phyloP scores from a whole-genome alignment of 1,140 invertebrate genomes.

The Tetraneura akinire region DNA sequence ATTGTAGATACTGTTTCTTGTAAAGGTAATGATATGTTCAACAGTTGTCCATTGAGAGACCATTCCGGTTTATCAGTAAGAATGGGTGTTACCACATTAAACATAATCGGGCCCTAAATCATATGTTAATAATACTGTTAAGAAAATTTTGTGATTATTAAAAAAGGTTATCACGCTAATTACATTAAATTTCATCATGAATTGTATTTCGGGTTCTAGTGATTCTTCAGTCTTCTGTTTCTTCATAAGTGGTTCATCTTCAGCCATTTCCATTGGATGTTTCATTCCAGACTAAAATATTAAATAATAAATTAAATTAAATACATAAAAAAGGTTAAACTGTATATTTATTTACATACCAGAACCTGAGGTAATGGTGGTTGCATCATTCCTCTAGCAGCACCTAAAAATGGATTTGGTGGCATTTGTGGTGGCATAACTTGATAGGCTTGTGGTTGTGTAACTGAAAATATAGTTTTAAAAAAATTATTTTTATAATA shows the following conservation, averaged over 20 bases:
- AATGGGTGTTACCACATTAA: conserved; percentile 79
- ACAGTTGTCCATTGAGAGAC: conserved; percentile 90
- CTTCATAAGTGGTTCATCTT: conserved; percentile 86
- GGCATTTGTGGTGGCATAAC: conserved; percentile 43
- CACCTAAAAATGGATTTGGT: conserved; percentile 47
- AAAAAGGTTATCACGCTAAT: conserved; percentile 43
- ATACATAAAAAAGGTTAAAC: not conserved
- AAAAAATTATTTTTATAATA: too few relatives aligned
- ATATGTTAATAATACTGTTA: conserved; percentile 50
- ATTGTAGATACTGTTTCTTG: conserved; percentile 81
- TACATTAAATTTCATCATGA: conserved; percentile 68
- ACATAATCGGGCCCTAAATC: conserved; percentile 69
- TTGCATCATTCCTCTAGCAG: conserved; percentile 46
- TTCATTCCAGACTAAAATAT: conserved; percentile 55
- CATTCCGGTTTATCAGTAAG: conserved; percentile 91
- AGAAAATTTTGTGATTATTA: conserved; percentile 23
- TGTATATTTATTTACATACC: conserved; percentile 16
- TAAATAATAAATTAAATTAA: not conserved
- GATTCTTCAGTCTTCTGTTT: conserved; percentile 89
- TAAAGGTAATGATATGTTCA: conserved; percentile 78
- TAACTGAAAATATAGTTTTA: conserved; percentile 15
- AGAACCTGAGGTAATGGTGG: conserved; percentile 23
- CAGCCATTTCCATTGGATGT: conserved; percentile 57
- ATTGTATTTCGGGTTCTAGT: conserved; percentile 84
- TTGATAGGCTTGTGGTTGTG: conserved; percentile 41